Evolutionary conservation across 2,113 vertebrate species (phyloP).

Genomic region (Hucho hucho): DNA sequence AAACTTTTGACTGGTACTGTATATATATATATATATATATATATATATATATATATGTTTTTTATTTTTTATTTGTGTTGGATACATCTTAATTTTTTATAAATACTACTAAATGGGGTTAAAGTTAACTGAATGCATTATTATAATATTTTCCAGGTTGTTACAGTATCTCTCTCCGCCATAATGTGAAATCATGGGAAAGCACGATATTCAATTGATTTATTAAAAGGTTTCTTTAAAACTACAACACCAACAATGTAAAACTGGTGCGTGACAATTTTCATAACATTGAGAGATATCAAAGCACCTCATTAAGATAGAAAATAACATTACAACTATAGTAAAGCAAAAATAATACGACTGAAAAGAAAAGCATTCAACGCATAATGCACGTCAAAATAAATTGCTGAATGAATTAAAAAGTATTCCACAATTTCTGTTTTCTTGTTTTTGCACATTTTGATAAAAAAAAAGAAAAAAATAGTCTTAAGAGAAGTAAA

Average conservation of each 20-base stretch:
- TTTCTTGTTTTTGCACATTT: slow-evolving; percentile 31
- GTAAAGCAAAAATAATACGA: slow-evolving; percentile 25
- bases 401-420: slow-evolving; percentile 20
- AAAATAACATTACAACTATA: slow-evolving; percentile 33
- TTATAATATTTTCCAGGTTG: too few species aligned
- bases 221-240: slow-evolving; percentile 46
- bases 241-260: slow-evolving; percentile 53
- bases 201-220: slow-evolving; percentile 35
- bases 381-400: slow-evolving; percentile 31
- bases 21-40: too few species aligned
- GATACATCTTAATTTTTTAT: too few species aligned
- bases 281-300: slow-evolving; percentile 38
- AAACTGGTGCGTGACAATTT: slow-evolving; percentile 43
- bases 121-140: too few species aligned
- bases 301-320: slow-evolving; percentile 41
- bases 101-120: too few species aligned
- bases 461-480: background rate
- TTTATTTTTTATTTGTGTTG: too few species aligned
- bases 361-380: slow-evolving; percentile 26
- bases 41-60: too few species aligned
- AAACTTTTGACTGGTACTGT: too few species aligned
- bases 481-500: background rate
- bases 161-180: background rate
- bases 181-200: background rate
- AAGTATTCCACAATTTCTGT: slow-evolving; percentile 17